A percentile compares a stretch with the other conserved stretches of the same genome.
These are phyloP conservation scores for Phyllotreta cruciferae DNA, from an alignment of 2,888 invertebrate species.

Conservation along the genomic window DNA sequence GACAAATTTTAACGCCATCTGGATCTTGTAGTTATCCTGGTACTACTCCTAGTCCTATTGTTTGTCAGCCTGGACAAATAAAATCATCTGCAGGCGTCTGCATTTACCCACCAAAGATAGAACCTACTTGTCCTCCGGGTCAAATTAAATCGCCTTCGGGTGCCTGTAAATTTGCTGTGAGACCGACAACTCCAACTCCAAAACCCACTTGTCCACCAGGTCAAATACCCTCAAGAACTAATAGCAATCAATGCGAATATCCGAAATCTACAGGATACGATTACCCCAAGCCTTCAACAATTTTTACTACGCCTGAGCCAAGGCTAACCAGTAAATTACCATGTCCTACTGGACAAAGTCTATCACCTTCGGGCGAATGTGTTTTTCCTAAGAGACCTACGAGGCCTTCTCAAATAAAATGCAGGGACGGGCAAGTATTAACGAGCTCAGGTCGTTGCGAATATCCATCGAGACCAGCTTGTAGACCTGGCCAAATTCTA, in stretches of 20 bases:
- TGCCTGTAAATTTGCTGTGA: constrained; percentile 4
- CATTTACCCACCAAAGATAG: constrained; percentile 22
- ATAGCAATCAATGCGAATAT: not conserved
- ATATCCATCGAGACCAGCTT: constrained; percentile 42
- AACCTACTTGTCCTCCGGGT: constrained; percentile 29
- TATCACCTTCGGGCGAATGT: constrained; percentile 40
- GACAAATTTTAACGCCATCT: constrained; percentile 25
- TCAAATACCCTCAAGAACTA: constrained; percentile 7
- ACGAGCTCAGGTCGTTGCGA: constrained; percentile 52
- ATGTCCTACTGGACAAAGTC: constrained; percentile 36
- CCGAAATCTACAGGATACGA: constrained; percentile 34
- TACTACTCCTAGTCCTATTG: constrained; percentile 48
- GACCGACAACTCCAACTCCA: constrained; percentile 13
- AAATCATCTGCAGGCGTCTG: constrained; percentile 37
- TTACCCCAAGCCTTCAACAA: constrained; percentile 43
- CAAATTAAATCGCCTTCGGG: constrained; percentile 12
- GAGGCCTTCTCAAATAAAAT: constrained; percentile 1
- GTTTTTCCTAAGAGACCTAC: constrained; percentile 29
- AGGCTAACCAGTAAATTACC: constrained; percentile 26
- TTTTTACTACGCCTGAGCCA: constrained; percentile 22
- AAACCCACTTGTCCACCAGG: constrained; percentile 35
- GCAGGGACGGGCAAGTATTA: constrained; percentile 5
- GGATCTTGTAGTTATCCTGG: constrained; percentile 36
- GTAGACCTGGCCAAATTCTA: constrained; percentile 55
- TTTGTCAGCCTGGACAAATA: constrained; percentile 50